Evolutionary conservation across 1,140 invertebrate genomes (phyloP).

Genomic region (Meloidogyne floridensis): DNA sequence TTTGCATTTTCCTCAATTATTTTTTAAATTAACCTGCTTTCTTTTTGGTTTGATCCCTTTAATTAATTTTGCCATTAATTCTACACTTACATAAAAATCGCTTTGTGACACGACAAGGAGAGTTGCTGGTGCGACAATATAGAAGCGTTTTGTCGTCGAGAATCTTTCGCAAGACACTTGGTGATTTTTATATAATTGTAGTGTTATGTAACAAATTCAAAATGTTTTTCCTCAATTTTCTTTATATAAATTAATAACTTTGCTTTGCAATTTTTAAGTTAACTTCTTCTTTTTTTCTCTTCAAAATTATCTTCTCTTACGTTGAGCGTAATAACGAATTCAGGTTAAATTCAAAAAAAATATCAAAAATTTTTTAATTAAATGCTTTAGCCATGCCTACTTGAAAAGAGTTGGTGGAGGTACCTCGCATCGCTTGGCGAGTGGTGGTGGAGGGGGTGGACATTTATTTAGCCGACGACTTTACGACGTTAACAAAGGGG

Average conservation of each 20-base stretch:
- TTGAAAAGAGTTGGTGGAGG: conserved; percentile 11
- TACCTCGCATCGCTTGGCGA: not conserved
- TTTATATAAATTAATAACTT: not conserved
- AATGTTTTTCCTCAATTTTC: too few species aligned
- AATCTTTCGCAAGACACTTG: too few species aligned
- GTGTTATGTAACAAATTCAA: too few species aligned
- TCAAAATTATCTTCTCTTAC: conserved; percentile 61
- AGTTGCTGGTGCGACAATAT: too few species aligned
- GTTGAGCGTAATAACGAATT: conserved; percentile 57
- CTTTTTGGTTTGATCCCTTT: too few species aligned
- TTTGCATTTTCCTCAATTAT: too few species aligned
- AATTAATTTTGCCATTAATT: too few species aligned
- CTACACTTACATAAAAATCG: too few species aligned
- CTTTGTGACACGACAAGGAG: too few species aligned
- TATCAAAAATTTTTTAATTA: not conserved
- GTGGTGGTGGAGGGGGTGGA: conserved; percentile 13
- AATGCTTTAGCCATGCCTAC: conserved; percentile 26
- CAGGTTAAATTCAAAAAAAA: not conserved
- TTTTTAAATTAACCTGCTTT: too few species aligned
- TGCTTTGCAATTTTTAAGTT: conserved; percentile 6
- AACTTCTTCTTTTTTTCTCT: not conserved
- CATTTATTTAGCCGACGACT: conserved; percentile 48
- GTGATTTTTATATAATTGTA: too few species aligned
- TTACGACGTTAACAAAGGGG: conserved; percentile 38
- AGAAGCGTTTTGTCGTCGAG: too few species aligned